Evolutionary conservation across 2,888 invertebrate species (phyloP).

Genomic region (Caenorhabditis sp.): DNA sequence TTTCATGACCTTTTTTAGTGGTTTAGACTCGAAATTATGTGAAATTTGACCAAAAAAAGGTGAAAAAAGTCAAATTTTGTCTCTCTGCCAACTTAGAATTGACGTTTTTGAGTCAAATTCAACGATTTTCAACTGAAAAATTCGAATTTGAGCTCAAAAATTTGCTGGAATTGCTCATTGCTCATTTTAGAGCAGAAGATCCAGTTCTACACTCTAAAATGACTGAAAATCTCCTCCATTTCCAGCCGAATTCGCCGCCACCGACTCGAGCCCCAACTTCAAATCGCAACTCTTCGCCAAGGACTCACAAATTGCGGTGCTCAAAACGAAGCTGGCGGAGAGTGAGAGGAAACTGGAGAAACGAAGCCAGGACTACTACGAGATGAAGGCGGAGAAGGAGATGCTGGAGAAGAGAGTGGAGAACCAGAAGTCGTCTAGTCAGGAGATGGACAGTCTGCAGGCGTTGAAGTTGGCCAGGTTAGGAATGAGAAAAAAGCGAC

Average conservation of each 20-base stretch:
- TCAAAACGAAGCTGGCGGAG: constrained; percentile 68
- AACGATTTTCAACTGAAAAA: not conserved
- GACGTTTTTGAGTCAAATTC: too few relatives aligned
- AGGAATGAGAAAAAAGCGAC: not conserved
- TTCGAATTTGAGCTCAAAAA: constrained; percentile 2
- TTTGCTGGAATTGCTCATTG: too few relatives aligned
- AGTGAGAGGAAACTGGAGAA: constrained; percentile 71
- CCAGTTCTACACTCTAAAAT: not conserved
- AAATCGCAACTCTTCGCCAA: constrained; percentile 73
- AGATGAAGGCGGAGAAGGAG: constrained; percentile 76
- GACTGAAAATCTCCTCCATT: constrained; percentile 1
- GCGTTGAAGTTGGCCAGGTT: constrained; percentile 70
- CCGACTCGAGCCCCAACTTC: constrained; percentile 42
- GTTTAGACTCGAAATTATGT: too few relatives aligned
- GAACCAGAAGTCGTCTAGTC: constrained; percentile 46
- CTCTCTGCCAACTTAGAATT: too few relatives aligned
- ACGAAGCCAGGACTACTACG: constrained; percentile 69
- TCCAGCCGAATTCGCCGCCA: constrained; percentile 50
- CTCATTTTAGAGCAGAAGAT: not conserved
- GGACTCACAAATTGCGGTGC: constrained; percentile 72
- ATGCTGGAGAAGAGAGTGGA: constrained; percentile 82
- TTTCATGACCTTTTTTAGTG: too few relatives aligned
- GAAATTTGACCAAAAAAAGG: too few relatives aligned
- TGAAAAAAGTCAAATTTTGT: too few relatives aligned
- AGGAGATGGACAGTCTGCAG: constrained; percentile 65